Percentiles rank a stretch among this genome's conserved stretches.
These are phyloP conservation scores for Pluvialis apricaria DNA, from an alignment of 2,113 vertebrate species.

Conservation along the genomic window DNA sequence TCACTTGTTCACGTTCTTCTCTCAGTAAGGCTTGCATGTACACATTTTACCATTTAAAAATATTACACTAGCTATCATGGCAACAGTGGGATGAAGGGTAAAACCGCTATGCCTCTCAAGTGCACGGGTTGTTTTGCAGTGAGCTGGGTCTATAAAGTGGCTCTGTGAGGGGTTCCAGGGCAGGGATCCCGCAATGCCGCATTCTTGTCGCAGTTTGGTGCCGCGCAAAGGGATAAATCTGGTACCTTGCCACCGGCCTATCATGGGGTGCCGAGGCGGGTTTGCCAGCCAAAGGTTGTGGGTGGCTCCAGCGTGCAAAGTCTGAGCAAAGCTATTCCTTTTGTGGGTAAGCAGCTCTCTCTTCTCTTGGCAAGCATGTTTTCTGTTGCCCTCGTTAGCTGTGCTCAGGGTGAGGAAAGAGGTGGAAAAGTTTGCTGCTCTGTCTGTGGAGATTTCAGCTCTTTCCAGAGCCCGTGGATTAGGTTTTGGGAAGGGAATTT, in stretches of 20 bases:
- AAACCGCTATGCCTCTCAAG: accelerated
- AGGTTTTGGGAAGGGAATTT: not conserved
- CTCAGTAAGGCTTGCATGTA: not conserved
- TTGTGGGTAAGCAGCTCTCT: not conserved
- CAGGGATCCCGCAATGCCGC: accelerated
- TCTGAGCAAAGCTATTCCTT: not conserved
- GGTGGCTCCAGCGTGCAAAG: accelerated
- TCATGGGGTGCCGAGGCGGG: accelerated
- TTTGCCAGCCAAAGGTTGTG: not conserved
- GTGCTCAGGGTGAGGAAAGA: not conserved
- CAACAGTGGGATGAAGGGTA: not conserved
- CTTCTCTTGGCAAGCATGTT: not conserved
- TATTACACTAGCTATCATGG: no score
- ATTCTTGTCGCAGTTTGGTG: accelerated
- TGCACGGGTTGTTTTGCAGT: not conserved
- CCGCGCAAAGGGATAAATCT: accelerated
- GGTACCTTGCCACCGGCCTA: accelerated
- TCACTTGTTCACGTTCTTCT: accelerated
- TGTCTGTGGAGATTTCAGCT: not conserved
- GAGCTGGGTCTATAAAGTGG: accelerated
- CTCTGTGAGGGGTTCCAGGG: not conserved
- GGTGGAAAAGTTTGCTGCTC: not conserved
- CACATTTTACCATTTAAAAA: not conserved
- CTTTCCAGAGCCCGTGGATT: not conserved
- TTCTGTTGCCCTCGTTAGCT: not conserved